These are phyloP conservation scores for Slavum lentiscoides DNA, from an alignment of 2,888 invertebrate species.

Conservation along the genomic window DNA sequence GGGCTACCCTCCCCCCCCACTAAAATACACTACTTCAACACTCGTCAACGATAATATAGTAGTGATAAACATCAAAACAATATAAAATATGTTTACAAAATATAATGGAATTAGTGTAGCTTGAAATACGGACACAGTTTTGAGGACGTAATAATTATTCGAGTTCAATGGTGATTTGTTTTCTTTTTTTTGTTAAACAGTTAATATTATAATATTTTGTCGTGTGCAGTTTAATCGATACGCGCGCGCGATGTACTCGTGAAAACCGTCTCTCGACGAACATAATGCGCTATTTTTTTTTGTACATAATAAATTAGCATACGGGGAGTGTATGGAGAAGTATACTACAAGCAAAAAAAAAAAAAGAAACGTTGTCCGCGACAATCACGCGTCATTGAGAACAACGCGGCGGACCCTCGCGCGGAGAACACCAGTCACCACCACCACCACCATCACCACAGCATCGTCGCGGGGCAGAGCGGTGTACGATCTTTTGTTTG, in stretches of 20 bases:
- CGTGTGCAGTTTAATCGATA: conserved; percentile 34
- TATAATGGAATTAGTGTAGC: no score
- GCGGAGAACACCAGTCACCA: conserved; percentile 1
- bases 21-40: no score
- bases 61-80: no score
- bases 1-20: no score
- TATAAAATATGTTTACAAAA: no score
- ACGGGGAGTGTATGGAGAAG: not conserved
- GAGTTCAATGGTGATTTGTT: conserved; percentile 10
- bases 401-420: conserved; percentile 20
- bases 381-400: conserved; percentile 15
- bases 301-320: conserved; percentile 34
- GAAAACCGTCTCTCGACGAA: conserved; percentile 8
- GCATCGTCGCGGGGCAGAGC: no score
- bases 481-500: conserved; percentile 30
- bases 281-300: conserved; percentile 18
- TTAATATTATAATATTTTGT: conserved; percentile 8
- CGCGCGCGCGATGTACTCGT: not conserved
- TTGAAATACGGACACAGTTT: no score
- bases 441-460: no score
- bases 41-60: no score
- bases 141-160: no score
- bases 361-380: conserved; percentile 15
- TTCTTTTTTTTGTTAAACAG: conserved; percentile 9
- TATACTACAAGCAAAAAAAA: not conserved